A percentile compares a stretch with the other conserved stretches of the same genome.
These are phyloP conservation scores for Leptarthrus brevirostris DNA, from an alignment of 2,888 invertebrate species.

Conservation along the genomic window DNA sequence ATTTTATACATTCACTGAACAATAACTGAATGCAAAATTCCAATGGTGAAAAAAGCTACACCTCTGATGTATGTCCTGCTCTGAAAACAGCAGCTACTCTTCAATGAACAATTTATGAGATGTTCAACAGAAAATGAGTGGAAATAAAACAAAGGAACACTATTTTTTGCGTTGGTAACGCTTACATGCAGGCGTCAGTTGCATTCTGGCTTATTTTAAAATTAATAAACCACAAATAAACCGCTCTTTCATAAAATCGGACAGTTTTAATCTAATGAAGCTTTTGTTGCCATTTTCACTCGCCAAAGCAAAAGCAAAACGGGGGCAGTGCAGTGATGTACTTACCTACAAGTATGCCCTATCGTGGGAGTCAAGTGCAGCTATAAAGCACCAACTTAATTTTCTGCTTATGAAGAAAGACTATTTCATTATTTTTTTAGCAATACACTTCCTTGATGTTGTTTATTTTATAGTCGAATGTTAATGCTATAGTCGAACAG, in stretches of 20 bases:
- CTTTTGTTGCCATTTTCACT: slow-evolving; percentile 33
- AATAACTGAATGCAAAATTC: too few relatives aligned
- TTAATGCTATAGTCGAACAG: not conserved
- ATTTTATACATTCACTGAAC: too few relatives aligned
- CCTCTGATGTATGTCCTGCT: too few relatives aligned
- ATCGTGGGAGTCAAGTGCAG: too few relatives aligned
- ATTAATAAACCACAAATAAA: slow-evolving; percentile 30
- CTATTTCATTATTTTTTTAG: too few relatives aligned
- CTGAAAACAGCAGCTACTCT: too few relatives aligned
- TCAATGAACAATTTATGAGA: not conserved
- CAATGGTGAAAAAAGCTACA: too few relatives aligned
- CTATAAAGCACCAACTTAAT: slow-evolving; percentile 12
- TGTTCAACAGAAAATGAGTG: not conserved
- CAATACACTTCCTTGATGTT: too few relatives aligned
- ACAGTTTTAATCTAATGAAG: slow-evolving; percentile 37
- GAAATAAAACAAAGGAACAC: slow-evolving; percentile 12
- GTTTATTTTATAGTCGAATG: too few relatives aligned
- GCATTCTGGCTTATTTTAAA: slow-evolving; percentile 21
- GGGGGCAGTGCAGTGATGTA: not conserved
- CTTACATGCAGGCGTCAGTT: not conserved
- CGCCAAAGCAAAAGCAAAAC: not conserved
- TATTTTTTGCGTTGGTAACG: slow-evolving; percentile 1
- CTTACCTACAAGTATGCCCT: too few relatives aligned
- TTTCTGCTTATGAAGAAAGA: slow-evolving; percentile 44
- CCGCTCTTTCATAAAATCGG: slow-evolving; percentile 35